A percentile compares a stretch with the other conserved stretches of the same genome.
phyloP scores from a whole-genome alignment of 2,888 invertebrate species.

The Lasioglossum villosulum region DNA sequence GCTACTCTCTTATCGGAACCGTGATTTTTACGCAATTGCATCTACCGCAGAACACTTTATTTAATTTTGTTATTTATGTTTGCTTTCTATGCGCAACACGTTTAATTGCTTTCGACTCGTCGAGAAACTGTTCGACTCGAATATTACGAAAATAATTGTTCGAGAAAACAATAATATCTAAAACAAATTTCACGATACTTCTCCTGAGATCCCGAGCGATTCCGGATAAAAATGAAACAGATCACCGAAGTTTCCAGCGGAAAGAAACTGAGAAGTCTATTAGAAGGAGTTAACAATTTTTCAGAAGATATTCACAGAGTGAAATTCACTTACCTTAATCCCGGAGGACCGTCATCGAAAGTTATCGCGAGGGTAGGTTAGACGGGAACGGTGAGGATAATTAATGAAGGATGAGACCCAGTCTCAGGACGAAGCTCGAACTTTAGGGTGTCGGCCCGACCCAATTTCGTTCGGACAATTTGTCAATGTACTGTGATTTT shows the following conservation, averaged over 20 bases:
- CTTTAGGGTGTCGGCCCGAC: conserved; percentile 58
- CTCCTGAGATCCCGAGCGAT: not conserved
- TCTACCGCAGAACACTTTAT: no score
- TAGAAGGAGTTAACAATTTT: not conserved
- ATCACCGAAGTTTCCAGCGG: not conserved
- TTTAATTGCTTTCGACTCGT: no score
- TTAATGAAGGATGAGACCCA: conserved; percentile 69
- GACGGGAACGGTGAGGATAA: conserved; percentile 49
- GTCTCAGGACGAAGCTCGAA: conserved; percentile 58
- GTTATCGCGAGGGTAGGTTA: conserved; percentile 43
- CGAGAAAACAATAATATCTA: not conserved
- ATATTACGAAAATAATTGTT: not conserved
- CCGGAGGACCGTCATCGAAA: conserved; percentile 53
- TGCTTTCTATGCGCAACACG: not conserved
- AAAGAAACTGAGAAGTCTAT: not conserved
- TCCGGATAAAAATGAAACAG: not conserved
- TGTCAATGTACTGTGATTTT: conserved; percentile 66
- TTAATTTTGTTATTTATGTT: no score
- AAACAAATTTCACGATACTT: not conserved
- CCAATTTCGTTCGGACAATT: conserved; percentile 64
- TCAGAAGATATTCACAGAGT: conserved; percentile 53
- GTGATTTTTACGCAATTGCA: no score
- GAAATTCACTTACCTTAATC: conserved; percentile 68
- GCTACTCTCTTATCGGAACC: not conserved
- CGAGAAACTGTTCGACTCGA: not conserved